phyloP scores from a whole-genome alignment of 2,797 vertebrate genomes.

The Acanthopagrus latus region DNA sequence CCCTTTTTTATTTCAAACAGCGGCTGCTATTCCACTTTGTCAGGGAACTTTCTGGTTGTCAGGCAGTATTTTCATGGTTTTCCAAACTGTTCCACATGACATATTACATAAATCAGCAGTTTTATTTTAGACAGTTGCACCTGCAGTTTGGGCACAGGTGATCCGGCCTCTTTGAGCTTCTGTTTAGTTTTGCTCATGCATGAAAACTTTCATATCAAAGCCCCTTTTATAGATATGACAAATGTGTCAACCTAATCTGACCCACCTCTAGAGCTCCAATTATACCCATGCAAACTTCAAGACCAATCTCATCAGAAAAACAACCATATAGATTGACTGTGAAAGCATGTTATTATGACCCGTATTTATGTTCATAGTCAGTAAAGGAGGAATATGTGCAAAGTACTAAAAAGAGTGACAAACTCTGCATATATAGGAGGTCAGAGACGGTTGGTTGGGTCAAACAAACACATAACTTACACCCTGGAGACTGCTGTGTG shows the following conservation, averaged over 20 bases:
- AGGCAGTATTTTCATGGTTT: conserved; percentile 19
- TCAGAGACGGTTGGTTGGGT: too few relatives aligned
- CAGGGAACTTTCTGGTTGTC: conserved; percentile 13
- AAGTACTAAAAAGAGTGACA: too few relatives aligned
- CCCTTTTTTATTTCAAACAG: conserved; percentile 8
- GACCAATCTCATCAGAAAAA: too few relatives aligned
- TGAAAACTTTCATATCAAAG: conserved; percentile 7
- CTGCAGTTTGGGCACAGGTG: conserved; percentile 48
- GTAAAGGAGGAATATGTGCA: too few relatives aligned
- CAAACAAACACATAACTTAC: too few relatives aligned
- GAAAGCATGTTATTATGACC: too few relatives aligned
- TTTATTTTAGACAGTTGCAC: conserved; percentile 59
- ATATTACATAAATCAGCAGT: conserved; percentile 39
- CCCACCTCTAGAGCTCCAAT: conserved; percentile 19
- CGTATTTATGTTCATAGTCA: too few relatives aligned
- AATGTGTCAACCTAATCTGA: conserved; percentile 25
- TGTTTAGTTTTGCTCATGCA: conserved; percentile 16
- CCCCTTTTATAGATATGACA: conserved; percentile 28
- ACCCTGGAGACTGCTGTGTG: too few relatives aligned
- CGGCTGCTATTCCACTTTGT: conserved; percentile 20
- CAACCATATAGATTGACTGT: too few relatives aligned
- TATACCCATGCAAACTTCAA: not conserved
- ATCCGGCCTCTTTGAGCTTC: conserved; percentile 33
- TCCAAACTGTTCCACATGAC: conserved; percentile 28
- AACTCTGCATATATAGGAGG: too few relatives aligned